Percentiles rank a stretch among this genome's conserved stretches.
phyloP scores from a whole-genome alignment of 2,797 vertebrate genomes.

The Sebastes iracundus region DNA sequence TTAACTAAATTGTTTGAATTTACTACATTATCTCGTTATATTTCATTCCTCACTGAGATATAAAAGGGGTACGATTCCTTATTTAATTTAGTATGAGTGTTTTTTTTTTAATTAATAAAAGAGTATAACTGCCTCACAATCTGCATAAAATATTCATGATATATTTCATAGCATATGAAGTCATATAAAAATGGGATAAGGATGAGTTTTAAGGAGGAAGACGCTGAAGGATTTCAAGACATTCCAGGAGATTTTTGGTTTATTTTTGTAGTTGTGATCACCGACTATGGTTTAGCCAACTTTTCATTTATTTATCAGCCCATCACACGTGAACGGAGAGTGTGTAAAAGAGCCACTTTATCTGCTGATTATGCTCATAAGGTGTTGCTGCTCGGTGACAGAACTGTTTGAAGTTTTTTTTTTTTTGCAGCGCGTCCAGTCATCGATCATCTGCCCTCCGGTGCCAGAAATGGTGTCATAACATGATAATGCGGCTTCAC shows the following conservation, averaged over 20 bases:
- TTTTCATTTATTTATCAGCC: conserved; percentile 21
- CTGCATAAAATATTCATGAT: conserved; percentile 29
- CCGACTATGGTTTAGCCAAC: not conserved
- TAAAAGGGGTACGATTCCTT: conserved; percentile 14
- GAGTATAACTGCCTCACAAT: not conserved
- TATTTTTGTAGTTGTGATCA: not conserved
- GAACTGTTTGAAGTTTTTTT: conserved; percentile 57
- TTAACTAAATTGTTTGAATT: conserved; percentile 39
- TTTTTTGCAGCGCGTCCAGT: conserved; percentile 58
- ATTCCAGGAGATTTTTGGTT: not conserved
- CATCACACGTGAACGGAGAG: not conserved
- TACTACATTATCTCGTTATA: conserved; percentile 8
- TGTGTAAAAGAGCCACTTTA: conserved; percentile 29
- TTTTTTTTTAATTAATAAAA: conserved; percentile 21
- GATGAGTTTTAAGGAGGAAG: not conserved
- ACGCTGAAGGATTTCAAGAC: not conserved
- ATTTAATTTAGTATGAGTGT: conserved; percentile 22
- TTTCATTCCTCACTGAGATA: conserved; percentile 18
- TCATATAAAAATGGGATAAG: conserved; percentile 7
- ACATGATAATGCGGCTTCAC: conserved; percentile 73
- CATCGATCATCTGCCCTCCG: conserved; percentile 71
- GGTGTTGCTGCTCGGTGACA: conserved; percentile 63
- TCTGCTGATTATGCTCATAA: conserved; percentile 52
- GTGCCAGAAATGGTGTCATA: conserved; percentile 70
- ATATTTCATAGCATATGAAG: not conserved